Conservation (phyloP, 2,113 vertebrate species). For the Chiloscyllium plagiosum region DNA sequence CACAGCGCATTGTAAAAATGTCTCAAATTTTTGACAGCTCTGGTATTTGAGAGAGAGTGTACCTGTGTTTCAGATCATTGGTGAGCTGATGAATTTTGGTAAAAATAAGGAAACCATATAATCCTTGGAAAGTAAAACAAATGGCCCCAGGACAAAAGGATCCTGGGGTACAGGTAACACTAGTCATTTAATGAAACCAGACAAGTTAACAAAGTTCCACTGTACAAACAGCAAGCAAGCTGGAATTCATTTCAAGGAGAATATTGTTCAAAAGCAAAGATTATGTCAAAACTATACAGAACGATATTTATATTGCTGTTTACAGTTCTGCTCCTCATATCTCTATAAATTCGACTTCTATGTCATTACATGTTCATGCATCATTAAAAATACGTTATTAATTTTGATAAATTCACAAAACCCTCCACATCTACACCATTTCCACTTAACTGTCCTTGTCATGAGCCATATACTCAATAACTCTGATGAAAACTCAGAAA, state of each 20-base stretch:
- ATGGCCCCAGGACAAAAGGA: no score
- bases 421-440: background rate
- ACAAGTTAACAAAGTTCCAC: background rate
- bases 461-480: background rate
- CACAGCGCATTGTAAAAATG: no score
- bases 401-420: background rate
- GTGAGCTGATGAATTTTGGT: background rate
- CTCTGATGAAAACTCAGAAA: background rate
- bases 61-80: no score
- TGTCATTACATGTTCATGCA: background rate
- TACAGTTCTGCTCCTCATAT: no score
- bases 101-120: background rate
- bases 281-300: no score
- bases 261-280: background rate
- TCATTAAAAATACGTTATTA: background rate
- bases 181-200: background rate
- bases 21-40: no score
- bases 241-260: background rate
- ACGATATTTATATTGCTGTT: no score
- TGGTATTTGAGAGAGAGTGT: no score
- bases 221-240: background rate
- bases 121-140: background rate
- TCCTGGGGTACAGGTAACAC: no score
- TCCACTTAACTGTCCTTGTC: background rate
- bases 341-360: background rate